These are phyloP conservation scores for Lycodopsis pacificus DNA, from an alignment of 2,797 vertebrate species.

Conservation along the genomic window DNA sequence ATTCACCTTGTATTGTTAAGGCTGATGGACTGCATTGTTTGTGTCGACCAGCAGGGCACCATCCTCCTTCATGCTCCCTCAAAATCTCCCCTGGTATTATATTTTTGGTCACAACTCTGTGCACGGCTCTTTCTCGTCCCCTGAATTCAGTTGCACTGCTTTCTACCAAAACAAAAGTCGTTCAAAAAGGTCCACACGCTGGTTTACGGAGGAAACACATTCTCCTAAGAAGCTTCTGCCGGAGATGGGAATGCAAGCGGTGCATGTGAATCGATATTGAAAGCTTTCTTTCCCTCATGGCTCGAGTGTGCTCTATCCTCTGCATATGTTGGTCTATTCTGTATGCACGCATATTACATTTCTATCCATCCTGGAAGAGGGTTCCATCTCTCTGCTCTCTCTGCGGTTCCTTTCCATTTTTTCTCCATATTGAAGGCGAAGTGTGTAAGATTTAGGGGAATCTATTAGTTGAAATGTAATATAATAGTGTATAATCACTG, in stretches of 20 bases:
- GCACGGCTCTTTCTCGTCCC: neutral
- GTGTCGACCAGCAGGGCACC: constrained; percentile 18
- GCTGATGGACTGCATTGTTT: constrained; percentile 34
- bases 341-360: too few species aligned
- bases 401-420: neutral
- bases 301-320: neutral
- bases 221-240: neutral
- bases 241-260: neutral
- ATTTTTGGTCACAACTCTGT: constrained; percentile 1
- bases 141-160: neutral
- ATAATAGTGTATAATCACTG: neutral
- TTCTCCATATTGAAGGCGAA: neutral
- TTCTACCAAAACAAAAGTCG: neutral
- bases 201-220: neutral
- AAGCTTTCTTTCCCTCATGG: neutral
- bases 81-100: constrained; percentile 2
- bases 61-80: constrained; percentile 19
- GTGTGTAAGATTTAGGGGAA: neutral
- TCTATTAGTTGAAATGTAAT: neutral
- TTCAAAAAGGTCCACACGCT: neutral
- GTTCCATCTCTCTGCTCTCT: neutral
- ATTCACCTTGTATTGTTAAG: constrained; percentile 39
- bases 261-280: neutral
- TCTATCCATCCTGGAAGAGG: neutral
- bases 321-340: neutral